Evolutionary conservation across 1,140 invertebrate genomes (phyloP).

Genomic region (Cyclina sinensis): DNA sequence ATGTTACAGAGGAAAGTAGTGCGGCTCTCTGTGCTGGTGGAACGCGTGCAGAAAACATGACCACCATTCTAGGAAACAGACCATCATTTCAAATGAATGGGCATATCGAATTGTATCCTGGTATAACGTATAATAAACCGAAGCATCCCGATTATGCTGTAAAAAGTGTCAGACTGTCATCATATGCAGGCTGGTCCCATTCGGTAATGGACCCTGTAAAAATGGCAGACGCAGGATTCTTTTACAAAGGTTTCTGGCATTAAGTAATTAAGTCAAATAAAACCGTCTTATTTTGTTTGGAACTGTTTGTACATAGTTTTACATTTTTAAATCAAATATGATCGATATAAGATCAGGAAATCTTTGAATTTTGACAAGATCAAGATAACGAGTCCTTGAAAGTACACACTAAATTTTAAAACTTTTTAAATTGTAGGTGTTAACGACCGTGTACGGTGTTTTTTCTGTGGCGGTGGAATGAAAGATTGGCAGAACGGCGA

Average conservation of each 20-base stretch:
- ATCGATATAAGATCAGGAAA: too few relatives aligned
- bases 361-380: not conserved
- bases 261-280: not conserved
- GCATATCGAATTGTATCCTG: not conserved
- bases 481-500: constrained; percentile 73
- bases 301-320: too few relatives aligned
- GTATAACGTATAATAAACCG: not conserved
- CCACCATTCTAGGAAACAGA: not conserved
- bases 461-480: constrained; percentile 74
- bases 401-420: not conserved
- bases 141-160: not conserved
- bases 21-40: not conserved
- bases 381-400: not conserved
- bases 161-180: not conserved
- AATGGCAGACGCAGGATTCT: constrained; percentile 1
- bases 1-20: not conserved
- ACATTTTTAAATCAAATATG: not conserved
- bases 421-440: constrained; percentile 84
- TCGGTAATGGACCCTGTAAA: not conserved
- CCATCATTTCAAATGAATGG: not conserved
- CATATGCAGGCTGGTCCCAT: not conserved
- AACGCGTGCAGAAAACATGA: not conserved
- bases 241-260: not conserved
- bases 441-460: constrained; percentile 93
- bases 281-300: too few relatives aligned